phyloP scores from a whole-genome alignment of 2,113 vertebrate species.

The Neolamprologus hecqui region DNA sequence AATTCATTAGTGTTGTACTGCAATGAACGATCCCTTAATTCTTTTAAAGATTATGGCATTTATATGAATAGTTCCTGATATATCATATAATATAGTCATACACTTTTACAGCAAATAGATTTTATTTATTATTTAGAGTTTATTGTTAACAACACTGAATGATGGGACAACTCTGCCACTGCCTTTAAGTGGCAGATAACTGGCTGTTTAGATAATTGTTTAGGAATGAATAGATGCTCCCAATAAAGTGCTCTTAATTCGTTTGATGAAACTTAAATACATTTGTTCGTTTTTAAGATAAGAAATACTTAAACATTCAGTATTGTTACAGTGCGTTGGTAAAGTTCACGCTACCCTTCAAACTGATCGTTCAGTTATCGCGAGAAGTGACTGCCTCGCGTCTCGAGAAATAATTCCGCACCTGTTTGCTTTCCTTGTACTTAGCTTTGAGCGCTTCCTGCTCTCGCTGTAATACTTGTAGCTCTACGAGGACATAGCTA shows the following conservation, averaged over 20 bases:
- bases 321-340: neutral
- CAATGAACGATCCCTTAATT: neutral
- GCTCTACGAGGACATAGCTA: neutral
- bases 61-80: neutral
- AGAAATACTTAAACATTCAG: neutral
- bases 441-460: neutral
- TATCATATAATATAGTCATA: neutral
- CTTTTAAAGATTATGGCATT: neutral
- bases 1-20: neutral
- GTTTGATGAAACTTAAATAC: neutral
- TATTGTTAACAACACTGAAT: neutral
- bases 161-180: neutral
- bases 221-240: neutral
- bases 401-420: neutral
- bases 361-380: neutral
- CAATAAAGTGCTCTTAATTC: neutral
- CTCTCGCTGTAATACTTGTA: neutral
- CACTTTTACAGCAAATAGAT: neutral
- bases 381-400: neutral
- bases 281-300: neutral
- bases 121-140: neutral
- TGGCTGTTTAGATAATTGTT: neutral
- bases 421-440: neutral
- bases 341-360: neutral
- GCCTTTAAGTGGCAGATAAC: neutral